Conservation (phyloP, 2,888 invertebrate genomes). For the Nemapogon koenigi region DNA sequence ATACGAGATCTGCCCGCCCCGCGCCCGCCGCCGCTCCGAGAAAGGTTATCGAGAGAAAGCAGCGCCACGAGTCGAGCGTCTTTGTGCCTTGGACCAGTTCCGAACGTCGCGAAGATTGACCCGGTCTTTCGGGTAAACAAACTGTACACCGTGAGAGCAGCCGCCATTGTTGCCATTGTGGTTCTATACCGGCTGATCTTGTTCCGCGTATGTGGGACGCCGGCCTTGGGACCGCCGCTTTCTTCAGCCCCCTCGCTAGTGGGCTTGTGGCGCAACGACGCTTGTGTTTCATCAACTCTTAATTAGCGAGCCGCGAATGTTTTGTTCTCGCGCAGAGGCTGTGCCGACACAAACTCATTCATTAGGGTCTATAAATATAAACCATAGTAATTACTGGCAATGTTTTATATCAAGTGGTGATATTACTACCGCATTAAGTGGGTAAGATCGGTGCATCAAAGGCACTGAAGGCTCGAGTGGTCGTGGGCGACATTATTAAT, state of each 20-base stretch:
- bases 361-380: too few relatives aligned
- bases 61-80: slow-evolving; percentile 28
- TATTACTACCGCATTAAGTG: too few relatives aligned
- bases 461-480: slow-evolving; percentile 18
- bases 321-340: not conserved
- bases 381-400: too few relatives aligned
- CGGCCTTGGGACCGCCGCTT: slow-evolving; percentile 27
- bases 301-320: slow-evolving; percentile 3
- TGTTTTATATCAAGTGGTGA: too few relatives aligned
- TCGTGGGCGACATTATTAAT: slow-evolving; percentile 38
- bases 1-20: slow-evolving; percentile 26
- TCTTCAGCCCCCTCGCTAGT: slow-evolving; percentile 19
- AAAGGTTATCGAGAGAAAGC: slow-evolving; percentile 55
- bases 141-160: slow-evolving; percentile 18
- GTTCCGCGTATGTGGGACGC: slow-evolving; percentile 20
- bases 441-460: slow-evolving; percentile 31
- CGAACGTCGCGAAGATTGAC: slow-evolving; percentile 12
- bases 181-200: slow-evolving; percentile 13
- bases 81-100: slow-evolving; percentile 25
- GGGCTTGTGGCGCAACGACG: slow-evolving; percentile 4
- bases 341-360: too few relatives aligned
- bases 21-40: slow-evolving; percentile 23
- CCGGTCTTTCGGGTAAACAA: slow-evolving; percentile 20
- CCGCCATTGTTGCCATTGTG: slow-evolving; percentile 3
- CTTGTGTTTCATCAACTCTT: slow-evolving; percentile 3